A percentile compares a stretch with the other conserved stretches of the same genome.
phyloP scores from a whole-genome alignment of 2,888 invertebrate species.

The Brachynemurus nebulosus region DNA sequence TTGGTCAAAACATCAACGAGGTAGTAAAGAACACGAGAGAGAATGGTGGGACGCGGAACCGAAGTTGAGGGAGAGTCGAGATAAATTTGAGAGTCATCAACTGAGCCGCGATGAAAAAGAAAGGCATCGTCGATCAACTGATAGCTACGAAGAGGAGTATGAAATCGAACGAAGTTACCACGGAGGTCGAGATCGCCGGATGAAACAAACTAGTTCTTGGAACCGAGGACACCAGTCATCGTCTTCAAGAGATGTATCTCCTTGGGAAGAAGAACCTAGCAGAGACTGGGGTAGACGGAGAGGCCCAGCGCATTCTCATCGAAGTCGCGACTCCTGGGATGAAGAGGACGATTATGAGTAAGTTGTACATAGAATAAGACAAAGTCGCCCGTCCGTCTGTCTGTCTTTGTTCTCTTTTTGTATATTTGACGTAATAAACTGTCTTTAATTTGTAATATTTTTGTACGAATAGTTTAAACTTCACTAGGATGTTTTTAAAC shows the following conservation, averaged over 20 bases:
- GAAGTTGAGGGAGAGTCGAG: slow-evolving; percentile 2
- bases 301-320: slow-evolving; percentile 12
- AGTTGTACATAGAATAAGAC: slow-evolving; percentile 29
- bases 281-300: slow-evolving; percentile 34
- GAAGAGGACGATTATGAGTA: slow-evolving; percentile 62
- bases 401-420: not conserved
- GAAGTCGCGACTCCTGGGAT: slow-evolving; percentile 37
- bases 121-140: slow-evolving; percentile 25
- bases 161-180: slow-evolving; percentile 17
- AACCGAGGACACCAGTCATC: slow-evolving; percentile 37
- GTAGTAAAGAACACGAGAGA: slow-evolving; percentile 29
- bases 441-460: no score
- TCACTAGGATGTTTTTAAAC: no score
- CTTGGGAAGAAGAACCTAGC: slow-evolving; percentile 57
- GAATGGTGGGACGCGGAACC: slow-evolving; percentile 32
- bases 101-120: slow-evolving; percentile 8
- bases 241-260: slow-evolving; percentile 61
- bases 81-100: slow-evolving; percentile 7
- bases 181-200: slow-evolving; percentile 24
- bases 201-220: slow-evolving; percentile 18
- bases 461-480: no score
- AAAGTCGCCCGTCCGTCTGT: no score
- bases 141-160: slow-evolving; percentile 32
- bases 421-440: not conserved
- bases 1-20: slow-evolving; percentile 28